Evolutionary conservation across 2,888 invertebrate species (phyloP).

Genomic region (Pseudococcus jackbeardsleyi): DNA sequence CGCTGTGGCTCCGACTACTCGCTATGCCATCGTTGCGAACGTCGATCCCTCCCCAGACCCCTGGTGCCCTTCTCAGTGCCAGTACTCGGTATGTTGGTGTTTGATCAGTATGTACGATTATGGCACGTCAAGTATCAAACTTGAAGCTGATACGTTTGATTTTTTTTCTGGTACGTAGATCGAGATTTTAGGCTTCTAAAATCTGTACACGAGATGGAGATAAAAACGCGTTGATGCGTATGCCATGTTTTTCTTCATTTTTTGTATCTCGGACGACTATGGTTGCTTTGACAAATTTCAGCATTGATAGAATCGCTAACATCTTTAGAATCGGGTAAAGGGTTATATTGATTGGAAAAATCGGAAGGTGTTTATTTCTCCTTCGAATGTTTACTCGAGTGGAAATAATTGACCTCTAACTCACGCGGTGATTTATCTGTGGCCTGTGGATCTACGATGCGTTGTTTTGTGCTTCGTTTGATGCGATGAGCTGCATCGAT

Average conservation of each 20-base stretch:
- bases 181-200: background rate
- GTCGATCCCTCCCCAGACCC: background rate
- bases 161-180: background rate
- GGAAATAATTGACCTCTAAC: slow-evolving; percentile 42
- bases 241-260: background rate
- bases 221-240: slow-evolving; percentile 13
- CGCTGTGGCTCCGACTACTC: background rate
- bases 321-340: background rate
- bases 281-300: background rate
- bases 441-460: background rate
- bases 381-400: background rate
- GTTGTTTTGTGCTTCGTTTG: background rate
- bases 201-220: background rate
- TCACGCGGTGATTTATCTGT: slow-evolving; percentile 26
- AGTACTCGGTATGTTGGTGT: background rate
- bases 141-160: background rate
- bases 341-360: slow-evolving; percentile 23
- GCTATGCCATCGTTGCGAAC: background rate
- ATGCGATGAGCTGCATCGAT: too few relatives aligned
- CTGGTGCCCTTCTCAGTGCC: background rate
- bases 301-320: background rate
- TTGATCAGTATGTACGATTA: slow-evolving; percentile 18
- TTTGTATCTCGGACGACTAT: background rate
- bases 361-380: background rate
- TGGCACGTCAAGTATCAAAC: background rate